Evolutionary conservation across 2,888 invertebrate genomes (phyloP).

Genomic region (Melieria crassipennis): DNA sequence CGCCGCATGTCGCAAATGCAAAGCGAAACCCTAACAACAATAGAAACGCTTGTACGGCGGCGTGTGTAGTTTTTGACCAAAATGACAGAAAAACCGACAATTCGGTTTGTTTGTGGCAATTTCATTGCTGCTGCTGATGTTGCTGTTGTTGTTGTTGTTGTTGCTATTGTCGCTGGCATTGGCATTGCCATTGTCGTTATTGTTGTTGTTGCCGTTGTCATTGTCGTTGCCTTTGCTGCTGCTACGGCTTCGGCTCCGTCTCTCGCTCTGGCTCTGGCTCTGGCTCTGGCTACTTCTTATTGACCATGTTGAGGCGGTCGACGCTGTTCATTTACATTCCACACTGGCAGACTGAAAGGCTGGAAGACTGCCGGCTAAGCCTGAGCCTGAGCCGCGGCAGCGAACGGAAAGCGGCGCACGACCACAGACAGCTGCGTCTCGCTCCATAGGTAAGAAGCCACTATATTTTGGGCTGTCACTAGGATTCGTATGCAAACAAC

Average conservation of each 20-base stretch:
- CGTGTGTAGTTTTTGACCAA: not conserved
- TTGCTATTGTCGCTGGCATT: slow-evolving; percentile 5
- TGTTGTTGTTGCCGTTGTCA: slow-evolving; percentile 14
- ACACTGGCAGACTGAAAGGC: slow-evolving; percentile 8
- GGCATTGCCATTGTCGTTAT: not conserved
- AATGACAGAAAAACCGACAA: not conserved
- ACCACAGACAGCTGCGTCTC: too few relatives aligned
- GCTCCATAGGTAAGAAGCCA: too few relatives aligned
- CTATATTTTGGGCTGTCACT: not conserved
- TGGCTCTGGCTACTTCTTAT: slow-evolving; percentile 14
- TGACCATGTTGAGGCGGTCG: slow-evolving; percentile 3
- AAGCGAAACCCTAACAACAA: not conserved
- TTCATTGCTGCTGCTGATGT: not conserved
- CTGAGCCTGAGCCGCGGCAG: too few relatives aligned
- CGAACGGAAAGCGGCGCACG: too few relatives aligned
- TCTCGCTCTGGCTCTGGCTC: not conserved
- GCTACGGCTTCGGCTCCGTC: not conserved
- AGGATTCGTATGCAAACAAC: not conserved
- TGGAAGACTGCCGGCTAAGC: too few relatives aligned
- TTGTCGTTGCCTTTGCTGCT: slow-evolving; percentile 13
- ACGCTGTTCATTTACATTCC: slow-evolving; percentile 25
- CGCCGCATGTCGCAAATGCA: not conserved
- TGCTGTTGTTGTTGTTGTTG: not conserved
- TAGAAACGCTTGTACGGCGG: not conserved
- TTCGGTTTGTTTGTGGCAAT: slow-evolving; percentile 11